These are phyloP conservation scores for Nansenia antarctica DNA, from an alignment of 2,113 vertebrate genomes.

Conservation along the genomic window DNA sequence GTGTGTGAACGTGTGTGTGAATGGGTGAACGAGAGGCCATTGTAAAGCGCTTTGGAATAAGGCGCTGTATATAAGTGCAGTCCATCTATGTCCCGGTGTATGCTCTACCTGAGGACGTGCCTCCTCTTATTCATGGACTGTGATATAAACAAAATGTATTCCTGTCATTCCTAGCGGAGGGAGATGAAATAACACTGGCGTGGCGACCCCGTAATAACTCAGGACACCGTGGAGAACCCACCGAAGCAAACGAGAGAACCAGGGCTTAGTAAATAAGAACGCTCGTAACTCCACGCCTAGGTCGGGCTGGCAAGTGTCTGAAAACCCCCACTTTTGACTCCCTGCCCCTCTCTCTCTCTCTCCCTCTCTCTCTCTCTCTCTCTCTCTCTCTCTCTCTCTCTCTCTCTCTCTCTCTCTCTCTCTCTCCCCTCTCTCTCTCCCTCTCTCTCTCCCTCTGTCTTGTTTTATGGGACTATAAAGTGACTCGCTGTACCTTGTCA, in stretches of 20 bases:
- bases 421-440: conserved; percentile 2
- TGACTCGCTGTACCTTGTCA: conserved; percentile 40
- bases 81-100: no score
- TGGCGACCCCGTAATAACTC: background rate
- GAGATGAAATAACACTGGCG: background rate
- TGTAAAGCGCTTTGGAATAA: no score
- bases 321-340: background rate
- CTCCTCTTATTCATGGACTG: background rate
- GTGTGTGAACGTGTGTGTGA: no score
- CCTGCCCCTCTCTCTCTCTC: background rate
- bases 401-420: background rate
- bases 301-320: background rate
- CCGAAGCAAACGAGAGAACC: background rate
- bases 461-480: conserved; percentile 33
- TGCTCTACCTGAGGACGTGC: no score
- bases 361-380: background rate
- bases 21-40: no score
- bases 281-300: background rate
- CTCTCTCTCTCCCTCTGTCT: conserved; percentile 9
- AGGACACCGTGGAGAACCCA: background rate
- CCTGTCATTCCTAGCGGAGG: background rate
- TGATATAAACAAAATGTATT: background rate
- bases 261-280: background rate
- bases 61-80: no score
- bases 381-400: background rate